Conservation (phyloP, 2,797 vertebrate species). For the Distichodus sexfasciatus region DNA sequence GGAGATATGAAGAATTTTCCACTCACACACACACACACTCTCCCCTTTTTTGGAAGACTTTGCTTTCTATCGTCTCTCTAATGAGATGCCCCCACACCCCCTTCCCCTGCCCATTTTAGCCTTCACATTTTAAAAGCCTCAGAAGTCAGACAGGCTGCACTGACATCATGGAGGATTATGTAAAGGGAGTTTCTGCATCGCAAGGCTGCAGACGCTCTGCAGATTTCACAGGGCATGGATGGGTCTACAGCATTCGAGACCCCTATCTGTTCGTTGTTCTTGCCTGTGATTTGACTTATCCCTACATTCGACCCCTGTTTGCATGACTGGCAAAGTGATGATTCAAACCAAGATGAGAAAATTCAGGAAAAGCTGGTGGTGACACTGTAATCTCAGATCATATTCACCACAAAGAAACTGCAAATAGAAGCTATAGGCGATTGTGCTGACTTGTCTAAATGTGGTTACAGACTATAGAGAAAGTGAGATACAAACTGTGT, state of each 20-base stretch:
- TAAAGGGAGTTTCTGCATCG: constrained; percentile 41
- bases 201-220: constrained; percentile 42
- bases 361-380: constrained; percentile 24
- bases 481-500: too few relatives aligned
- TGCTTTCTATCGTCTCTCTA: constrained; percentile 20
- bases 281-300: constrained; percentile 26
- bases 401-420: not conserved
- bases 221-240: constrained; percentile 38
- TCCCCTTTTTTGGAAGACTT: constrained; percentile 36
- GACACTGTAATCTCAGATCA: constrained; percentile 30
- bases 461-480: too few relatives aligned
- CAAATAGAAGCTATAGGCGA: too few relatives aligned
- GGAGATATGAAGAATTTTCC: constrained; percentile 61
- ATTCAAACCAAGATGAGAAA: constrained; percentile 25
- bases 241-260: constrained; percentile 6
- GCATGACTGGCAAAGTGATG: constrained; percentile 13
- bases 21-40: constrained; percentile 27
- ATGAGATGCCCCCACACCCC: constrained; percentile 21
- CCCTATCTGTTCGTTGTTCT: constrained; percentile 18
- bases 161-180: constrained; percentile 43
- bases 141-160: constrained; percentile 40
- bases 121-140: constrained; percentile 41
- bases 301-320: constrained; percentile 12
- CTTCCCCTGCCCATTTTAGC: constrained; percentile 15
- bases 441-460: too few relatives aligned